Conservation (phyloP, 2,797 vertebrate genomes). For the Taeniopygia guttata region DNA sequence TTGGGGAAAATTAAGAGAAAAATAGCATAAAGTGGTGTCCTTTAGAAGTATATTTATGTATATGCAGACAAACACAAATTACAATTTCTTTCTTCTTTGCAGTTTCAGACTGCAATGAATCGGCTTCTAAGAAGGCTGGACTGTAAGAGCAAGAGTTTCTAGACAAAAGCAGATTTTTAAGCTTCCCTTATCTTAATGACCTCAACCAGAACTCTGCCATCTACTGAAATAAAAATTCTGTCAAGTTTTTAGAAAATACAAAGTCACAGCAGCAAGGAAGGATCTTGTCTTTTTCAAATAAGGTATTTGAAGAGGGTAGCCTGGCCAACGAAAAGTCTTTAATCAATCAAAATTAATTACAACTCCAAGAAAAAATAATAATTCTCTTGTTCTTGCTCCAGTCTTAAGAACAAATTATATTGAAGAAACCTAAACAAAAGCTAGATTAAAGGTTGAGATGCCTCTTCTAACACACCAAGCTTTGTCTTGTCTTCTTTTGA, state of each 20-base stretch:
- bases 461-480: background rate
- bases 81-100: background rate
- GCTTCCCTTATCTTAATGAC: background rate
- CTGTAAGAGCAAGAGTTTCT: background rate
- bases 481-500: background rate
- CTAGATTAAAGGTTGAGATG: background rate
- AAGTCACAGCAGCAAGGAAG: background rate
- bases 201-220: background rate
- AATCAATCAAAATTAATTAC: background rate
- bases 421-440: background rate
- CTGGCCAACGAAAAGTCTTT: background rate
- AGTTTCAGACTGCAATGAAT: background rate
- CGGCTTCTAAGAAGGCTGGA: background rate
- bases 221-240: background rate
- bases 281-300: background rate
- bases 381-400: background rate
- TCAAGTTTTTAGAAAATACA: background rate
- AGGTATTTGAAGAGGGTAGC: background rate
- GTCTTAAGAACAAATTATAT: background rate
- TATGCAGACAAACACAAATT: background rate
- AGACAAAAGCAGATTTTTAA: background rate
- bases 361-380: background rate
- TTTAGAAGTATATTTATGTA: background rate
- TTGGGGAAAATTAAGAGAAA: background rate
- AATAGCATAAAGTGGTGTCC: background rate